Percentiles rank a stretch among this genome's conserved stretches.
Evolutionary conservation across 2,797 vertebrate genomes (phyloP).

Genomic region (Anisognathus igniventris): DNA sequence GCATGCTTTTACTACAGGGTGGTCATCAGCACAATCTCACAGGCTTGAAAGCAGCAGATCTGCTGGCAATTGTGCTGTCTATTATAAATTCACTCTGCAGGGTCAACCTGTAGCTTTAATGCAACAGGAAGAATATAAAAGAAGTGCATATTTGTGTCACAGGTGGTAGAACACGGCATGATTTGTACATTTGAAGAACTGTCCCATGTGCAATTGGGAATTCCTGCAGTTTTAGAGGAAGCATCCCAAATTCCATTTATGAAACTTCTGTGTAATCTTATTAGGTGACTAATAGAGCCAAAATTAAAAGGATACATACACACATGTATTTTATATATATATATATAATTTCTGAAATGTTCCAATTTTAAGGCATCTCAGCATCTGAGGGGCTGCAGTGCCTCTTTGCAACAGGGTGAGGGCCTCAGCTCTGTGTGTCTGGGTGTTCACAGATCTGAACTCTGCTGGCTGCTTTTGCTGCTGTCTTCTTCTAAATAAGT

Average conservation of each 20-base stretch:
- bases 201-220: not conserved
- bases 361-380: not conserved
- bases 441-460: not conserved
- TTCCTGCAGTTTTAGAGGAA: not conserved
- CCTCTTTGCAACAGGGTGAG: conserved; percentile 25
- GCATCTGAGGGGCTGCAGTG: not conserved
- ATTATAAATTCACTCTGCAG: not conserved
- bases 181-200: not conserved
- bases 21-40: not conserved
- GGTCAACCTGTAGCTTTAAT: not conserved
- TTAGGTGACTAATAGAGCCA: not conserved
- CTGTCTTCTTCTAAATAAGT: not conserved
- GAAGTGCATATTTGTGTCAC: not conserved
- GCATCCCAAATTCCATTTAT: not conserved
- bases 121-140: not conserved
- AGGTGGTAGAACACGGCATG: not conserved
- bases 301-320: not conserved
- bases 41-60: not conserved
- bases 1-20: not conserved
- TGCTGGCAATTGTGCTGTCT: not conserved
- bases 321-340: not conserved
- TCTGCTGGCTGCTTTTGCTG: not conserved
- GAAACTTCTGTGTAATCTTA: not conserved
- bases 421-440: conserved; percentile 45
- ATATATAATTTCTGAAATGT: not conserved